Conservation (phyloP, 2,888 invertebrate species). For the Dicycla oo region DNA sequence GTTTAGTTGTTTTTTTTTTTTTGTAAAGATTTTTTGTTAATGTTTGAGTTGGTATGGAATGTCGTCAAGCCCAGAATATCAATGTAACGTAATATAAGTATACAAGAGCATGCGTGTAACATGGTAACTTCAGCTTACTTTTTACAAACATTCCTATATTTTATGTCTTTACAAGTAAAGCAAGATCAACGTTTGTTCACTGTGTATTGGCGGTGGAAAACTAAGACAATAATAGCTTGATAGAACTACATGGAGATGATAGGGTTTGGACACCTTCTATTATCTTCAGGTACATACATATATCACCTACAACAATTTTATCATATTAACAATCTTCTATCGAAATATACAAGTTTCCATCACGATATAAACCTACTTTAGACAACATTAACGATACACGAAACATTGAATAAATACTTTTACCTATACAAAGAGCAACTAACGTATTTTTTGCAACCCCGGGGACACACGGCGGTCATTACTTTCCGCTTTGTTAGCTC, state of each 20-base stretch:
- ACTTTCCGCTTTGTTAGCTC: slow-evolving; percentile 61
- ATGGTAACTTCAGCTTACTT: too few relatives aligned
- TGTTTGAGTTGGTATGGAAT: background rate
- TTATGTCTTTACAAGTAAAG: background rate
- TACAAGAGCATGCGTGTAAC: background rate
- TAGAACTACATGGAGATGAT: too few relatives aligned
- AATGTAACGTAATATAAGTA: background rate
- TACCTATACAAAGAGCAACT: slow-evolving; percentile 54
- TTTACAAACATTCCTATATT: background rate
- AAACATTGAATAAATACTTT: slow-evolving; percentile 54
- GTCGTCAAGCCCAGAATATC: too few relatives aligned
- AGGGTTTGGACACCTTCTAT: background rate
- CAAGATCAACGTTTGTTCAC: background rate
- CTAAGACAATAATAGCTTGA: background rate
- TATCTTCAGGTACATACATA: background rate
- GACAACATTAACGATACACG: slow-evolving; percentile 38
- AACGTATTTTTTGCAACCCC: slow-evolving; percentile 62
- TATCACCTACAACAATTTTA: background rate
- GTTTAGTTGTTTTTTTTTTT: background rate
- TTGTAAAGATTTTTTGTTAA: background rate
- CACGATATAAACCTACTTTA: slow-evolving; percentile 37
- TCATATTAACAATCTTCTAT: background rate
- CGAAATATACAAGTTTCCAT: slow-evolving; percentile 23
- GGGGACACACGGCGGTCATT: slow-evolving; percentile 57
- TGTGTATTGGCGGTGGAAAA: background rate